These are phyloP conservation scores for Platysternon megacephalum DNA, from an alignment of 2,113 vertebrate species.

Conservation along the genomic window DNA sequence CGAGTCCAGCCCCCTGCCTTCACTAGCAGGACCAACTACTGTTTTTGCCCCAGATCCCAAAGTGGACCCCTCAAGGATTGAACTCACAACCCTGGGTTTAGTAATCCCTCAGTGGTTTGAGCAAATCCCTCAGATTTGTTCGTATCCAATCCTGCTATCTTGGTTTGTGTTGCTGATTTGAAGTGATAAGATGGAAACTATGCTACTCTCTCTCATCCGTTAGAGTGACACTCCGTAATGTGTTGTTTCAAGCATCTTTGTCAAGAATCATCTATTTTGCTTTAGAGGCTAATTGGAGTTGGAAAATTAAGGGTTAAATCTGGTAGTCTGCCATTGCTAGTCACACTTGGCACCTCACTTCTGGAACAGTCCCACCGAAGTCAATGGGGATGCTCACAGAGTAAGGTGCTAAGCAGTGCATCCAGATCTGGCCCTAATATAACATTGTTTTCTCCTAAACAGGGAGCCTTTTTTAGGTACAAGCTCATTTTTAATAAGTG, in stretches of 20 bases:
- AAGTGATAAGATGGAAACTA: not conserved
- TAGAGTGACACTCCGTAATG: not conserved
- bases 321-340: not conserved
- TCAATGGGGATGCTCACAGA: not conserved
- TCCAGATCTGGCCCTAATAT: not conserved
- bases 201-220: not conserved
- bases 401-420: not conserved
- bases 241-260: not conserved
- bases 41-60: too few relatives aligned
- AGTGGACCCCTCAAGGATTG: too few relatives aligned
- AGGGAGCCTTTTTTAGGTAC: not conserved
- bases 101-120: too few relatives aligned
- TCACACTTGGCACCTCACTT: not conserved
- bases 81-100: too few relatives aligned
- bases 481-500: not conserved
- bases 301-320: not conserved
- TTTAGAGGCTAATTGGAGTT: not conserved
- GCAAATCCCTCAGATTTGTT: too few relatives aligned
- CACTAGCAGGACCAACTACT: too few relatives aligned
- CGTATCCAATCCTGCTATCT: not conserved
- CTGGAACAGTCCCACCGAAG: not conserved
- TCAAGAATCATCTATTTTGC: not conserved
- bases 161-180: fast-evolving
- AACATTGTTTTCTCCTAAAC: not conserved
- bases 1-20: too few relatives aligned